Percentiles rank a stretch among this genome's conserved stretches.
These are phyloP conservation scores for Takifugu rubripes DNA, from an alignment of 2,797 vertebrate species.

Conservation along the genomic window DNA sequence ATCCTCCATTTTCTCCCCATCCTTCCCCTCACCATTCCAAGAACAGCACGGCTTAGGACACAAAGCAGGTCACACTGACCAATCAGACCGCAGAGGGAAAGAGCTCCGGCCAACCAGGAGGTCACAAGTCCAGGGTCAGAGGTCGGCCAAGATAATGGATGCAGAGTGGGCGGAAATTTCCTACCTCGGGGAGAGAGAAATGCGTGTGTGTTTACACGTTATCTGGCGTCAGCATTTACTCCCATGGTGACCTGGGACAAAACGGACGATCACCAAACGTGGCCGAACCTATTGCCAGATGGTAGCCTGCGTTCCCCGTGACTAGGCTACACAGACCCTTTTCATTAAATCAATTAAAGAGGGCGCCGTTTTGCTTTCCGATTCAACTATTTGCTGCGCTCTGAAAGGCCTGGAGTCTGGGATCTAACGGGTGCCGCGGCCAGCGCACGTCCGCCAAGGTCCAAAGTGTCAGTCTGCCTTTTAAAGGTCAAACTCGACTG, in stretches of 20 bases:
- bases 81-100: slow-evolving; percentile 48
- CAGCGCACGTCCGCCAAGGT: slow-evolving; percentile 21
- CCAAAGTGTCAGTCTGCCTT: slow-evolving; percentile 25
- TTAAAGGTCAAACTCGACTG: slow-evolving; percentile 33
- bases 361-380: neutral
- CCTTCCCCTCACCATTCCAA: slow-evolving; percentile 31
- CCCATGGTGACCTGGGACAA: slow-evolving; percentile 49
- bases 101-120: slow-evolving; percentile 54
- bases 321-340: slow-evolving; percentile 19
- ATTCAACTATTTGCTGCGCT: neutral
- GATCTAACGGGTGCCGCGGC: slow-evolving; percentile 14
- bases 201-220: slow-evolving; percentile 52
- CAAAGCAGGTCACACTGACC: slow-evolving; percentile 57
- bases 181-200: slow-evolving; percentile 58
- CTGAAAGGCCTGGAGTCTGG: neutral
- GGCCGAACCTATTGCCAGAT: slow-evolving; percentile 32
- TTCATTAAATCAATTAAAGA: slow-evolving; percentile 9
- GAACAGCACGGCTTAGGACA: slow-evolving; percentile 49
- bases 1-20: neutral
- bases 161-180: slow-evolving; percentile 70
- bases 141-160: slow-evolving; percentile 69
- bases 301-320: slow-evolving; percentile 20
- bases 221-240: slow-evolving; percentile 70
- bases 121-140: slow-evolving; percentile 65
- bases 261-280: slow-evolving; percentile 41